These are phyloP conservation scores for Smittia sp. DNA, from an alignment of 2,888 invertebrate species.

Conservation along the genomic window DNA sequence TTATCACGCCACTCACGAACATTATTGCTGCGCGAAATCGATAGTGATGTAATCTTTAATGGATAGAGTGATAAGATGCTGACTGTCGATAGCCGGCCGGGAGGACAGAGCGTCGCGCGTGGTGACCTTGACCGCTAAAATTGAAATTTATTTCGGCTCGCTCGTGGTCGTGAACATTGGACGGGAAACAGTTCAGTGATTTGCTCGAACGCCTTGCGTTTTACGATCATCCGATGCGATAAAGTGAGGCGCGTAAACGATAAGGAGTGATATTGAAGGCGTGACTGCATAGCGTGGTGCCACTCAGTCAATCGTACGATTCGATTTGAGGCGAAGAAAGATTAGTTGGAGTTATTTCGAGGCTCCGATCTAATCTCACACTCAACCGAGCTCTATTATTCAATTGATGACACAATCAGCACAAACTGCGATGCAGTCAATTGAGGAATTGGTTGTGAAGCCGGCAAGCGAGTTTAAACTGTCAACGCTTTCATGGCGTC, in stretches of 20 bases:
- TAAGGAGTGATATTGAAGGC: neutral
- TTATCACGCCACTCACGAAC: neutral
- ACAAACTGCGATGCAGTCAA: neutral
- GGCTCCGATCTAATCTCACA: neutral
- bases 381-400: neutral
- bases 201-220: neutral
- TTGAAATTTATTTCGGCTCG: neutral
- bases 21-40: too few relatives aligned
- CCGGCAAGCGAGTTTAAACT: neutral
- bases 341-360: neutral
- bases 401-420: neutral
- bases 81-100: neutral
- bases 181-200: neutral
- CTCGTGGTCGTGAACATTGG: neutral
- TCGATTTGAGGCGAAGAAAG: neutral
- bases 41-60: too few relatives aligned
- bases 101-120: neutral
- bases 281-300: neutral
- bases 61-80: neutral
- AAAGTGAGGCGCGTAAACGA: neutral
- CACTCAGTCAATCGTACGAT: neutral
- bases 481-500: neutral
- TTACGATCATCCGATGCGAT: neutral
- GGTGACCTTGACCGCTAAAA: conserved; percentile 3
- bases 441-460: neutral